These are phyloP conservation scores for Athalia rosae DNA, from an alignment of 2,888 invertebrate species.

Conservation along the genomic window DNA sequence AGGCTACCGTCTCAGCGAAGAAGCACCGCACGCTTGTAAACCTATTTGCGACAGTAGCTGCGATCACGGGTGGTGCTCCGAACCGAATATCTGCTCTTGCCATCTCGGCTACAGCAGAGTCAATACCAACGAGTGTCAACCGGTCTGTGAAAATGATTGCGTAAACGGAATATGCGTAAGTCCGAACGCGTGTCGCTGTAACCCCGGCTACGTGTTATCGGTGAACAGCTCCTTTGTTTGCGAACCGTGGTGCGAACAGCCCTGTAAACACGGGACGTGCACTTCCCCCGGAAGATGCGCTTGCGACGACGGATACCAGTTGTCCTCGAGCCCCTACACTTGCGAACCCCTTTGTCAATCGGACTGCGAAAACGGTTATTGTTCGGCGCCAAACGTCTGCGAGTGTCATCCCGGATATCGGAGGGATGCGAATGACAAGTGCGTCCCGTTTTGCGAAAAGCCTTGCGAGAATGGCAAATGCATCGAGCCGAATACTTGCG, in stretches of 20 bases:
- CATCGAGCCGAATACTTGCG: slow-evolving; percentile 53
- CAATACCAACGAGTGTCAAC: slow-evolving; percentile 14
- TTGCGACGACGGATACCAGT: slow-evolving; percentile 58
- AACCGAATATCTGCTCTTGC: slow-evolving; percentile 12
- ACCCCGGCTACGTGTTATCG: not conserved
- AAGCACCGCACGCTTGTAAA: slow-evolving; percentile 61
- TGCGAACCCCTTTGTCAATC: slow-evolving; percentile 80
- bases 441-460: slow-evolving; percentile 54
- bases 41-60: not conserved
- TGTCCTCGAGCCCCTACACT: slow-evolving; percentile 63
- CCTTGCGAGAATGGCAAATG: slow-evolving; percentile 30
- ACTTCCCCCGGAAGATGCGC: slow-evolving; percentile 71
- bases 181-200: slow-evolving; percentile 67
- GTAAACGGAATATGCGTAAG: slow-evolving; percentile 74
- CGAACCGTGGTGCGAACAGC: slow-evolving; percentile 67
- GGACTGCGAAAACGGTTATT: slow-evolving; percentile 84
- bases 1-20: slow-evolving; percentile 67
- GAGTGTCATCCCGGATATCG: slow-evolving; percentile 70
- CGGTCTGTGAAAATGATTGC: slow-evolving; percentile 44
- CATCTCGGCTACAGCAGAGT: not conserved
- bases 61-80: slow-evolving; percentile 7
- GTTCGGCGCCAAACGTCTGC: slow-evolving; percentile 78
- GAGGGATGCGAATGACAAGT: slow-evolving; percentile 49
- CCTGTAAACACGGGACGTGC: slow-evolving; percentile 72
- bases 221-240: not conserved